Evolutionary conservation across 1,140 invertebrate genomes (phyloP).

Genomic region (Sweltsa coloradensis): DNA sequence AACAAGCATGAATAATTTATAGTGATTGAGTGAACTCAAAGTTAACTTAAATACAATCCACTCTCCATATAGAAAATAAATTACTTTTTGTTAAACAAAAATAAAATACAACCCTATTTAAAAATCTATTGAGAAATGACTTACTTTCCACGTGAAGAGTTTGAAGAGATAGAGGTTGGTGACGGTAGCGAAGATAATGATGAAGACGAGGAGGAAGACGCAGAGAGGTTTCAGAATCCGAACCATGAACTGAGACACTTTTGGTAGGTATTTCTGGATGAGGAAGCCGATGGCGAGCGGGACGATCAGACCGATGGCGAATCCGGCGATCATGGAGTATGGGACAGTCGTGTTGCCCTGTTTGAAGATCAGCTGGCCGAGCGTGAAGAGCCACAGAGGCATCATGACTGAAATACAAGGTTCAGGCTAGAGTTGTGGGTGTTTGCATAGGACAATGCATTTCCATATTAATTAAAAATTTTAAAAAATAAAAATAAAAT

Average conservation of each 20-base stretch:
- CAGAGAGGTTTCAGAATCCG: constrained; percentile 79
- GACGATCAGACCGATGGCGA: constrained; percentile 64
- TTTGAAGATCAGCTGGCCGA: constrained; percentile 69
- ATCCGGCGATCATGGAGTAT: constrained; percentile 60
- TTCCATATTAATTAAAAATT: too few species aligned
- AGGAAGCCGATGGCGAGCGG: constrained; percentile 70
- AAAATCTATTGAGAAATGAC: constrained; percentile 22
- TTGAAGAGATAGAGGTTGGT: constrained; percentile 87
- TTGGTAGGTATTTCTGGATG: constrained; percentile 55
- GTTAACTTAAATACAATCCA: too few species aligned
- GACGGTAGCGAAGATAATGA: constrained; percentile 83
- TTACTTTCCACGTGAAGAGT: constrained; percentile 77
- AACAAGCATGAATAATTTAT: too few species aligned
- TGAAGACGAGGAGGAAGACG: constrained; percentile 68
- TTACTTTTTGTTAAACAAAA: neutral
- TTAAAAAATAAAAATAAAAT: too few species aligned
- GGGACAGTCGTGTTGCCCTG: constrained; percentile 61
- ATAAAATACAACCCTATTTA: constrained; percentile 7
- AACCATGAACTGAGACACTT: constrained; percentile 53
- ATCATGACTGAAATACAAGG: constrained; percentile 59
- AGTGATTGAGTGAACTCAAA: too few species aligned
- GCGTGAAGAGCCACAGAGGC: constrained; percentile 87
- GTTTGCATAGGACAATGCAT: neutral
- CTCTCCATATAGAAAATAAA: neutral
- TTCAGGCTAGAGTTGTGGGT: neutral